Percentiles rank a stretch among this genome's conserved stretches.
Conservation (phyloP, 1,140 invertebrate genomes). For the Pissodes strobi region DNA sequence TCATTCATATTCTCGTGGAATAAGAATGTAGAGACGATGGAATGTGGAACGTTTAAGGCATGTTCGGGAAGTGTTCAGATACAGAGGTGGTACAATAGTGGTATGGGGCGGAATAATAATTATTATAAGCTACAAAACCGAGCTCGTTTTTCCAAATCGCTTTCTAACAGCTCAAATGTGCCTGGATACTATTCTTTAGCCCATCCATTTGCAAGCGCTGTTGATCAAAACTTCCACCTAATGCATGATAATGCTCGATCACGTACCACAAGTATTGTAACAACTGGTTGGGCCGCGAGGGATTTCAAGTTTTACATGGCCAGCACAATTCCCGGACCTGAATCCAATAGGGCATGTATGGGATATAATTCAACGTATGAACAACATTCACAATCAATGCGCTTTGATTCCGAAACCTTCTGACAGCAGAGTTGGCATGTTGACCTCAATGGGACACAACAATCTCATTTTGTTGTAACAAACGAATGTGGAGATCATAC, state of each 20-base stretch:
- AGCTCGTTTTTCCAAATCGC: constrained; percentile 6
- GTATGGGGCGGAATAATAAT: constrained; percentile 15
- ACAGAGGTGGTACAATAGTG: constrained; percentile 16
- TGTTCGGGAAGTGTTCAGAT: constrained; percentile 6
- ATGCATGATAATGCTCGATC: not conserved
- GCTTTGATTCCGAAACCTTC: not conserved
- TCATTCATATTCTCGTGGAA: too few species aligned
- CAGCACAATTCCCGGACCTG: constrained; percentile 44
- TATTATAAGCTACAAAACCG: not conserved
- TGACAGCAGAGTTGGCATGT: too few species aligned
- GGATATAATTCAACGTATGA: not conserved
- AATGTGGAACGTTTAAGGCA: not conserved
- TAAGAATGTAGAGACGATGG: too few species aligned
- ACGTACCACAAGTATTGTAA: constrained; percentile 5
- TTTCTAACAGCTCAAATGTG: not conserved
- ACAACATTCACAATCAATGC: not conserved
- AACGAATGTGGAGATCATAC: too few species aligned
- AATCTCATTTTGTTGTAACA: too few species aligned
- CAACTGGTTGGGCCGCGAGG: not conserved
- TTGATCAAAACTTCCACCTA: not conserved
- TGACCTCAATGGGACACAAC: too few species aligned
- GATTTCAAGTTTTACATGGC: constrained; percentile 40
- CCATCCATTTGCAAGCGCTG: constrained; percentile 1
- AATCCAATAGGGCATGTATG: constrained; percentile 47
- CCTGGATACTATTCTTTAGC: not conserved